Evolutionary conservation across 2,113 vertebrate species (phyloP), one percentile per base, ranked within the genome.

Genomic region (Hoplias malabaricus): DNA sequence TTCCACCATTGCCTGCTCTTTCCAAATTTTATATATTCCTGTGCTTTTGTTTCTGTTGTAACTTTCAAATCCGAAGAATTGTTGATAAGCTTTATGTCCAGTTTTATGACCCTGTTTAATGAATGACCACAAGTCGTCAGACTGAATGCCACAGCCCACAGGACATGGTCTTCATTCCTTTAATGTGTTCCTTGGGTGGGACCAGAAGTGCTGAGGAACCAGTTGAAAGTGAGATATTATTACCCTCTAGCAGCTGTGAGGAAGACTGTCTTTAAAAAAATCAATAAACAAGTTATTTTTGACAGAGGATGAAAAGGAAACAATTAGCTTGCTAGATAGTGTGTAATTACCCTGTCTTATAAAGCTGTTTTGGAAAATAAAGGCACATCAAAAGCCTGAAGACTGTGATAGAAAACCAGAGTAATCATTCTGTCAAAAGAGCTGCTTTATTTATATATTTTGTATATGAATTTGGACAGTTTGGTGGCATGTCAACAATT

Each of bases 171-270:
- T 42, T 61, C 61, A 72, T 36, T 75, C 67, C 75, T 75, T 14
- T 61, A 50, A 63, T 73, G 65, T 75, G 68, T 78, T 71, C 46
- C 65, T 21, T 34, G 80, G 71, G 80, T 73, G 72, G 68, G 72
- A 72, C 75, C 29, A 5, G 25, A 34, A 43, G 53, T 67, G 42
- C 33, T 36, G 40, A 12, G 56, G 23, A 61, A 82, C 80, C 82
- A 81, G 84, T 78, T 86, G 78, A 80, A 75, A 48, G 54, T 4
- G 21, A 78, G 66, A 82, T 84, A 80, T 80, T 62, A 82, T 73
- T 78, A 75, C 75, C 25, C 36, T 27, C 42, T 14, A 59, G 54
- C 84, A 82, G 77, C 80, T 86, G 84, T 38, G 73, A 62, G 34
- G 54, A 74, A 65, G 21, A 13, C 59, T n/a, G 2, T 19, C 57